phyloP scores from a whole-genome alignment of 2,797 vertebrate genomes.

The Anableps anableps region DNA sequence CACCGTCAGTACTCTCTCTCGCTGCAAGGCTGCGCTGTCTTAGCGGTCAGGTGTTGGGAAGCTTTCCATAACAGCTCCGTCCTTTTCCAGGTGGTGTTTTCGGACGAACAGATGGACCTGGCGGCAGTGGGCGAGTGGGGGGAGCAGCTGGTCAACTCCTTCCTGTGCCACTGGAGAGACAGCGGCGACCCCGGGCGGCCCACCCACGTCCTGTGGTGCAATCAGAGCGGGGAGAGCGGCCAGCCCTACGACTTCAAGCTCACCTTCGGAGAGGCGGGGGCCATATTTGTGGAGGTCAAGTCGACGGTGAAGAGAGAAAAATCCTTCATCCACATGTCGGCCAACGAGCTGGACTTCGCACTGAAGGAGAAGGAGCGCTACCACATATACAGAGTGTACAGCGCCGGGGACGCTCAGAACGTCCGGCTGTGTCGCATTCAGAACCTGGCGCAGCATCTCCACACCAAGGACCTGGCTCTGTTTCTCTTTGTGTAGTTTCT shows the following conservation, averaged over 20 bases:
- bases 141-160: slow-evolving; percentile 82
- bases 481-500: slow-evolving; percentile 78
- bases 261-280: slow-evolving; percentile 35
- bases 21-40: not conserved
- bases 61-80: not conserved
- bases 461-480: slow-evolving; percentile 80
- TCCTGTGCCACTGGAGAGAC: slow-evolving; percentile 80
- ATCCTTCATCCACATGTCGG: slow-evolving; percentile 80
- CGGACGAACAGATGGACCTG: slow-evolving; percentile 59
- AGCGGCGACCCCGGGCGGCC: slow-evolving; percentile 53
- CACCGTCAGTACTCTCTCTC: slow-evolving; percentile 56
- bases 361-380: slow-evolving; percentile 78
- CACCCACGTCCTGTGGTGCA: slow-evolving; percentile 75
- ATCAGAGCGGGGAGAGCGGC: slow-evolving; percentile 78
- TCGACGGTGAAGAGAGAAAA: slow-evolving; percentile 78
- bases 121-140: slow-evolving; percentile 79
- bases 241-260: slow-evolving; percentile 83
- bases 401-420: slow-evolving; percentile 72
- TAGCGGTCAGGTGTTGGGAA: not conserved
- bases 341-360: slow-evolving; percentile 83
- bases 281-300: slow-evolving; percentile 84
- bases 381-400: slow-evolving; percentile 82
- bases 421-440: slow-evolving; percentile 80
- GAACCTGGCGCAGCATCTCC: slow-evolving; percentile 84
- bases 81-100: slow-evolving; percentile 63